Base-by-base conservation (phyloP, 1,140 invertebrate genomes). In the Papilio dardanus region DNA sequence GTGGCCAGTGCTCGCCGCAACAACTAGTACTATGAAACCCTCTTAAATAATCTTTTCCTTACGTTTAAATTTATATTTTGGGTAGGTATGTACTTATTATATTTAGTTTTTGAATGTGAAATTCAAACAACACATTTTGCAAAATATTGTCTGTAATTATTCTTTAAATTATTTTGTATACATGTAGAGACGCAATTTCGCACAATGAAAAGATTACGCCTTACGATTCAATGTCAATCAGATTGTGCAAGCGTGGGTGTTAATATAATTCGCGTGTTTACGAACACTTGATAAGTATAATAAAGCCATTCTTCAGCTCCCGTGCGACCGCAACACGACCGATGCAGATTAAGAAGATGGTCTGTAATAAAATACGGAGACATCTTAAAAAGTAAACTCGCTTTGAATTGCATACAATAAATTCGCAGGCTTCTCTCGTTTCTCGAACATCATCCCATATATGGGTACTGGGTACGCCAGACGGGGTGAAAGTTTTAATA, bases 351-450 rank as follows among this genome's bases (percentile, higher is more conserved):
- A 67, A 67, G 31, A 67, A 3, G 54, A 62, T 62, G 54, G 54
- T 10, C 54, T 30, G 24, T 19, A 67, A 67, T 67, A 35, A 66
- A 66, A 67, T 35, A 35, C 65, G 16, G 65, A 67, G 65, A 35
- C 65, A 30, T 33, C 65, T 67, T 67, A 35, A 67, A 67, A 67
- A 67, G 65, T 67, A 67, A 67, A 67, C 31, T 67, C 65, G 21
- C 65, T 31, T 35, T 67, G 65, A 67, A 67, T 67, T 67, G 30
- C 30, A 67, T 35, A 35, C 31, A 67, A 67, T 67, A 35, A 67
- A 67, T 67, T 35, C 30, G 65, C 65, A 21, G 65, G 65, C 65
- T 67, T 35, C 65, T 67, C 65, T 67, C 65, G 30, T 67, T 67
- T 67, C 65, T 67, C 65, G 30, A 33, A 67, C 35, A 33, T n/a